Evolutionary conservation across 2,888 invertebrate genomes (phyloP), one percentile per base, ranked within the genome.

Genomic region (Aleiodes testaceus): DNA sequence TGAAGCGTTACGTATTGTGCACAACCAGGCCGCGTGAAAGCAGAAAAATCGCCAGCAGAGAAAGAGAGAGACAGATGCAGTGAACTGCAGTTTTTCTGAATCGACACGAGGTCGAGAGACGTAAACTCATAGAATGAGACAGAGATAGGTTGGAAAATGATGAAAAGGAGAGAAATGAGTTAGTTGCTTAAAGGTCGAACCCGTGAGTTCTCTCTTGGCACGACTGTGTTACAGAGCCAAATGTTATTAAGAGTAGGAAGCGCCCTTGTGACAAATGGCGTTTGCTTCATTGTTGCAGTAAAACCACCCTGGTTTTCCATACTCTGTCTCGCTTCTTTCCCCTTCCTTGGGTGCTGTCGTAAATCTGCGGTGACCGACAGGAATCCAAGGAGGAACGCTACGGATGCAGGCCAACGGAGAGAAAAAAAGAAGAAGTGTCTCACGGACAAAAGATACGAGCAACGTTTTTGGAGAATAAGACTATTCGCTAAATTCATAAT

Each of bases 261-360:
- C 85, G 83, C 84, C 85, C 84, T 82, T 82, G 83, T 87, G 86
- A 87, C 86, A 87, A 87, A 87, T 87, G 85, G 85, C 84, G 78
- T 80, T 36, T 79, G 82, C 82, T 84, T 79, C 84, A 86, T 87
- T 87, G 86, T 87, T 84, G 81, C 81, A 77, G 36, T 75, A 74
- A 72, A 78, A 79, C 76, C 80, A 80, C 80, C 81, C 78, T 79
- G 80, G 77, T 59, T 49, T 49, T 26, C 49, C 49, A 44, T 50
- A 45, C 18, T 49, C 49, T 20, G 9, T 36, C 47, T 16, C 9
- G 52, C 22, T 30, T 3, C 5, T 2, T 26, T 2, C 3, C 26
- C 26, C 3, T 65, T 55, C 71, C 65, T 50, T 64, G 69, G 72
- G 53, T 67, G 70, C 72, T 69, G 75, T 82, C 85, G 84, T 87